phyloP scores from a whole-genome alignment of 2,797 vertebrate species.

The Lithobates pipiens region DNA sequence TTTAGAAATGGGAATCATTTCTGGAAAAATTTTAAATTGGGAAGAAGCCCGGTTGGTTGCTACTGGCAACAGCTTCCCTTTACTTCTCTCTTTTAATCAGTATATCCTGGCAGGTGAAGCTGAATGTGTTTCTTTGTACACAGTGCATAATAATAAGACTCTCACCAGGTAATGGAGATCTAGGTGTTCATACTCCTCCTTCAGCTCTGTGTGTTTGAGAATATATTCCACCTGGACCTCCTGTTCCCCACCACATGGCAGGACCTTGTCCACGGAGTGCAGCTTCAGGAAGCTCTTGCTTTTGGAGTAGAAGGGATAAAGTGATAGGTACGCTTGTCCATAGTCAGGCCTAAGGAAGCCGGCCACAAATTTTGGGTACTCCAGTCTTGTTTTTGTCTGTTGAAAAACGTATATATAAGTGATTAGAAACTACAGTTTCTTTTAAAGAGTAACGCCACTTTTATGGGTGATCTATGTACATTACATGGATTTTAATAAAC shows the following conservation, averaged over 20 bases:
- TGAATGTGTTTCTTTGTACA: no score
- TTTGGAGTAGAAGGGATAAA: conserved; percentile 28
- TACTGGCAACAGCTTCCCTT: no score
- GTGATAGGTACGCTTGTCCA: fast-evolving
- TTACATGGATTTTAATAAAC: no score
- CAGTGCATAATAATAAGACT: no score
- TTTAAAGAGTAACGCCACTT: no score
- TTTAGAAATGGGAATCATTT: no score
- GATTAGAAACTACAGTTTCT: not conserved
- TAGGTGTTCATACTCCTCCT: conserved; percentile 1
- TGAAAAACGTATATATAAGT: no score
- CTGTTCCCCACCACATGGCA: conserved; percentile 56
- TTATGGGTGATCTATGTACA: no score
- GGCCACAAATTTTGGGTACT: fast-evolving
- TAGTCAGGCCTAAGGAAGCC: fast-evolving
- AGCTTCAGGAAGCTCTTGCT: conserved; percentile 63
- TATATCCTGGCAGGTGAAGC: no score
- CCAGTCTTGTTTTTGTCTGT: conserved; percentile 16
- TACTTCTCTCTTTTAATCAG: no score
- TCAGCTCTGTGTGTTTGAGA: conserved; percentile 48
- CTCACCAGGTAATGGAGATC: conserved; percentile 63
- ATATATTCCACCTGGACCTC: conserved; percentile 61
- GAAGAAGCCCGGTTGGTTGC: no score
- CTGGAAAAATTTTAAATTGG: no score
- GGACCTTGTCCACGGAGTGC: fast-evolving